Percentiles rank a stretch among this genome's conserved stretches.
Conservation (phyloP, 1,140 invertebrate genomes). For the Lasioglossum albipes region DNA sequence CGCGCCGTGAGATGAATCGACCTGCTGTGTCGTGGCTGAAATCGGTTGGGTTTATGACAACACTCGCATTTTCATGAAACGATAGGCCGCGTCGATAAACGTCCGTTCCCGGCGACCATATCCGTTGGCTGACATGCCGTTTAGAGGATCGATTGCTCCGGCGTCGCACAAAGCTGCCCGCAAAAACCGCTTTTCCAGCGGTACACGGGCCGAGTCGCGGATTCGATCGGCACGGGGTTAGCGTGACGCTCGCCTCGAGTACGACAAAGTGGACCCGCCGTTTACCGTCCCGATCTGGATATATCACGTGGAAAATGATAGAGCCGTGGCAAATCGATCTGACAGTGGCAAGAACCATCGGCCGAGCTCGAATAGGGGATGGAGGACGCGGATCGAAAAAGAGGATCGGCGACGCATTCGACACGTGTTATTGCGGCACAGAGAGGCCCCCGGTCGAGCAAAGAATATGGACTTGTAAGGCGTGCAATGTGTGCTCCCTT, state of each 20-base stretch:
- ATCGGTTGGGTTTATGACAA: slow-evolving; percentile 34
- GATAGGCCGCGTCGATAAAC: slow-evolving; percentile 6
- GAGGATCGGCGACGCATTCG: background rate
- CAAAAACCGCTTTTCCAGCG: slow-evolving; percentile 17
- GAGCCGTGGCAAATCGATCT: slow-evolving; percentile 4
- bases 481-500: background rate
- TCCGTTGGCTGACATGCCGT: slow-evolving; percentile 27
- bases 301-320: slow-evolving; percentile 28
- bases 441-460: too few relatives aligned
- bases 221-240: slow-evolving; percentile 18
- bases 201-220: background rate
- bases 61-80: slow-evolving; percentile 48
- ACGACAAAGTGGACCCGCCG: slow-evolving; percentile 23
- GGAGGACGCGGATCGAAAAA: background rate
- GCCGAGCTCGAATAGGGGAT: background rate
- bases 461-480: background rate
- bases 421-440: background rate
- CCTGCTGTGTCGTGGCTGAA: too few relatives aligned
- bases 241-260: background rate
- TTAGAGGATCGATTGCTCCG: slow-evolving; percentile 27
- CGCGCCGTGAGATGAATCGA: too few relatives aligned
- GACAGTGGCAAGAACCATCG: background rate
- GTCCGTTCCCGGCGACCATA: slow-evolving; percentile 28
- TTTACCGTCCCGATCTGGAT: background rate
- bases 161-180: background rate